Base-by-base conservation (phyloP, 1,140 invertebrate genomes). In the Pseudachorutes palmiensis region DNA sequence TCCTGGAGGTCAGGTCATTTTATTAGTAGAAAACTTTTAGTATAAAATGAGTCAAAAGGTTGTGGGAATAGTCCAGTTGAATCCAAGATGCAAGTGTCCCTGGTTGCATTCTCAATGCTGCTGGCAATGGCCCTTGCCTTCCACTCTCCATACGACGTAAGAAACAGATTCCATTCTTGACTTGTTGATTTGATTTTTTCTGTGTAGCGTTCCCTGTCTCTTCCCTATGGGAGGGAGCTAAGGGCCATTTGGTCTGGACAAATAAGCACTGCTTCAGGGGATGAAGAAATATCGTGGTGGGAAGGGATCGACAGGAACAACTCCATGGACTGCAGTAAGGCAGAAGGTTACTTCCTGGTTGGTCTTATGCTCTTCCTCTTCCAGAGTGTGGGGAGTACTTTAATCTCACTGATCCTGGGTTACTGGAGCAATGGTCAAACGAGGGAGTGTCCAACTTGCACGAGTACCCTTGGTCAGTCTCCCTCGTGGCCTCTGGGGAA, bases 301-400 rank as follows among this genome's bases (percentile, higher is more conserved):
- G 45, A 59, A n/a, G 16, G 51, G 12, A n/a, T 69, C 14, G 64
- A 62, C 31, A 29, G 62, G 28, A 69, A 69, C 57, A 69, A 69
- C 30, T 60, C 67, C 19, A 69, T 69, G 28, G 41, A 69, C 51
- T 69, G 67, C 45, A 36, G 67, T 69, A 36, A 64, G 67, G 30
- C 16, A 32, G n/a, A n/a, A n/a, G 49, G 55, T 49, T 32, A 12
- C 28, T 58, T 58, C 14, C n/a, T 14, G 45, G n/a, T n/a, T 48
- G 14, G 45, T 48, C 31, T 14, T 14, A 65, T 28, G 57, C 14
- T 28, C 14, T 9, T 12, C 49, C 9, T 32, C 2, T 24, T 57
- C 32, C 51, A 65, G 62, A 41, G 41, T 68, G 67, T 49, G 61
- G 62, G 22, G 31, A 45, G 26, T 68, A 29, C 22, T 31, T 19